Base-by-base conservation (phyloP, 2,113 vertebrate species). In the Notarius quadriscutis region DNA sequence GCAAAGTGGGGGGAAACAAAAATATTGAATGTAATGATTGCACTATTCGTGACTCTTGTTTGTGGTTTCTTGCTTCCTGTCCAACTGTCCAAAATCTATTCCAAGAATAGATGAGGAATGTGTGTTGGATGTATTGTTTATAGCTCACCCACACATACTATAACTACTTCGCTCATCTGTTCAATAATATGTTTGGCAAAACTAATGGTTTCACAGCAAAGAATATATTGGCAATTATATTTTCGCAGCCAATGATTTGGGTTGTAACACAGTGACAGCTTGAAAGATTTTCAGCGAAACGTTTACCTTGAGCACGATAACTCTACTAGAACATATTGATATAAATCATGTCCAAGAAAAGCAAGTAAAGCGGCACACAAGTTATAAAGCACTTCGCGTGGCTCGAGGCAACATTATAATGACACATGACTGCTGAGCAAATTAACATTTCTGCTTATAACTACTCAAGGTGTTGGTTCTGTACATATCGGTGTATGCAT, bases 341-440 rank as follows among this genome's bases (percentile, higher is more conserved):
- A 71, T 58, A 67, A 81, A 81, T 69, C 17, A 86, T 25, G 72
- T 65, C n/a, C 75, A 78, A 30, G 51, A 34, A 51, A 77, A 77
- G 71, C 63, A 83, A 67, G n/a, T 65, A 58, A 84, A 84, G 60
- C 60, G 78, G 60, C 41, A 53, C 41, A 30, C 11, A 77, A 22
- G 34, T 41, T 65, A 51, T 25, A 77, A 50, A 12, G 41, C 72
- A 75, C 72, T 9, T 51, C 41, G 5, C 60, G 34, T 80, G 62
- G 75, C 75, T 80, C 18, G 14, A 50, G 84, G 84, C 85, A 80
- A 80, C 50, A 69, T 86, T 67, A 55, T 86, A 80, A 80, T 80
- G 84, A 69, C 50, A 55, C 50, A 63, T 69, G 85, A 86, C 60
- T 80, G 85, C 27, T 62, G 80, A 78, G 51, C 41, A 79, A 80